These are phyloP conservation scores for Lycocorax pyrrhopterus DNA, from an alignment of 2,113 vertebrate genomes.

Conservation along the genomic window DNA sequence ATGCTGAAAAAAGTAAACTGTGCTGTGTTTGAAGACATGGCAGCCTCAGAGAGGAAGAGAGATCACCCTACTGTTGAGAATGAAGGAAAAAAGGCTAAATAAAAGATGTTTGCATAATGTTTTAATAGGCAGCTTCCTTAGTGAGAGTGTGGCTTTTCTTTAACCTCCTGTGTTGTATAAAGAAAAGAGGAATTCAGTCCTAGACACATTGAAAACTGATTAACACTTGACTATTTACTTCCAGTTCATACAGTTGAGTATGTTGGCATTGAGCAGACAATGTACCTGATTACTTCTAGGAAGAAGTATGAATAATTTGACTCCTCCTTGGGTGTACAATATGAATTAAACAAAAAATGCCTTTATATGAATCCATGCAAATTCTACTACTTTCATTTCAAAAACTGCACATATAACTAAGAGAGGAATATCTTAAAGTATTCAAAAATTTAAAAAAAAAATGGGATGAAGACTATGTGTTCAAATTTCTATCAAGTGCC, in stretches of 20 bases:
- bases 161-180: not conserved
- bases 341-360: not conserved
- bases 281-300: not conserved
- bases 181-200: not conserved
- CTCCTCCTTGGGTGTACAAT: not conserved
- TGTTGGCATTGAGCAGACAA: not conserved
- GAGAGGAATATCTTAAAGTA: not conserved
- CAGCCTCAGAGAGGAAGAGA: not conserved
- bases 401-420: not conserved
- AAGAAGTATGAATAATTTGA: not conserved
- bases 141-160: not conserved
- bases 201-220: not conserved
- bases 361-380: not conserved
- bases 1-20: not conserved
- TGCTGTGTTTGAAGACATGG: not conserved
- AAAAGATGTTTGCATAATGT: not conserved
- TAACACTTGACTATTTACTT: constrained; percentile 19
- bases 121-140: not conserved
- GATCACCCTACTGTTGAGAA: not conserved
- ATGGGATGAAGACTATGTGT: not conserved
- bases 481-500: not conserved
- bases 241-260: not conserved
- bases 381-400: not conserved
- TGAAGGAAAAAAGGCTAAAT: not conserved
- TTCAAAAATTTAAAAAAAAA: not conserved